phyloP scores from a whole-genome alignment of 2,797 vertebrate species.

The Ptychadena robeensis region DNA sequence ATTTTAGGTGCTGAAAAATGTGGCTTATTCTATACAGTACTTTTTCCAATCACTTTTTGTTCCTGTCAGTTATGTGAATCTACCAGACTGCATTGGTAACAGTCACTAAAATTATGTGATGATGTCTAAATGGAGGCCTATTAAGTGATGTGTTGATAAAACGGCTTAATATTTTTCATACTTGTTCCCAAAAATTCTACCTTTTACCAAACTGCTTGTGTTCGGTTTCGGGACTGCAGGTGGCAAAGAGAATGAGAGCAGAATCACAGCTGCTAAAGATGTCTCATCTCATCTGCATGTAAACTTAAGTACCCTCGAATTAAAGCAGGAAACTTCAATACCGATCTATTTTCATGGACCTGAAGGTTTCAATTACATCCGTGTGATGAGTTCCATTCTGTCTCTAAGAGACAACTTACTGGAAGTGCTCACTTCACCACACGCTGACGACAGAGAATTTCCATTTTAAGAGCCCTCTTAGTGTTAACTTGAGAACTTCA shows the following conservation, averaged over 20 bases:
- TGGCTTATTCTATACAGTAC: no score
- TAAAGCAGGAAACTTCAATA: conserved; percentile 41
- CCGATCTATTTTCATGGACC: conserved; percentile 47
- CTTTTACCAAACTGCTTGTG: neutral
- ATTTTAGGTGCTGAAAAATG: no score
- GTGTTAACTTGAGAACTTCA: conserved; percentile 10
- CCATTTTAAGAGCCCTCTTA: conserved; percentile 49
- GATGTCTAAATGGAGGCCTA: no score
- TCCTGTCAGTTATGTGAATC: no score
- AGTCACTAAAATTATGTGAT: no score
- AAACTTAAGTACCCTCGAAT: conserved; percentile 44
- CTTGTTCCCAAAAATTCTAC: neutral
- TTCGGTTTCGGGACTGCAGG: neutral
- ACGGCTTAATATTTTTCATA: no score
- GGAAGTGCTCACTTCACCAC: conserved; percentile 29
- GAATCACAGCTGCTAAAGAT: conserved; percentile 26
- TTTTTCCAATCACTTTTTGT: no score
- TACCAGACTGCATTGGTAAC: no score
- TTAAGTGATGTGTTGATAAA: no score
- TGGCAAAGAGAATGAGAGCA: conserved; percentile 1
- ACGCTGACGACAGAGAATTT: conserved; percentile 36
- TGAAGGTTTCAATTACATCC: conserved; percentile 46
- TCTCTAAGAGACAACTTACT: conserved; percentile 46
- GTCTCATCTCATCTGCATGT: conserved; percentile 31
- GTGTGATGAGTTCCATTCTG: conserved; percentile 33